A percentile compares a stretch with the other conserved stretches of the same genome.
These are phyloP conservation scores for Acleris holmiana DNA, from an alignment of 2,888 invertebrate species.

Conservation along the genomic window DNA sequence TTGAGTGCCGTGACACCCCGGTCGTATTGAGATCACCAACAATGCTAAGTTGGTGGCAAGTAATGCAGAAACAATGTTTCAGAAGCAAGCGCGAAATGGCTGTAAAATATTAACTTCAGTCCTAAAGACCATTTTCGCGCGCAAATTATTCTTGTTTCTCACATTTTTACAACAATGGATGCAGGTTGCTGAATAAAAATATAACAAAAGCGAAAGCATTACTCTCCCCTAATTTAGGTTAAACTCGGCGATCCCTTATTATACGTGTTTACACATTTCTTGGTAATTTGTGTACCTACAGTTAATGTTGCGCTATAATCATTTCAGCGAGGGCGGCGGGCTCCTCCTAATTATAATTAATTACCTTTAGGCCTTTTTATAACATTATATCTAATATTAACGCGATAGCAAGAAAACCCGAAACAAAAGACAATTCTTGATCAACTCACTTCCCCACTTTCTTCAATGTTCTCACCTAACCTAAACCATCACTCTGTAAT, in stretches of 20 bases:
- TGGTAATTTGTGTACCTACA: slow-evolving; percentile 72
- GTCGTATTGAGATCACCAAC: no score
- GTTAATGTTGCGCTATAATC: slow-evolving; percentile 75
- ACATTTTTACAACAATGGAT: slow-evolving; percentile 23
- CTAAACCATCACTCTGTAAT: no score
- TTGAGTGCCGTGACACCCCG: no score
- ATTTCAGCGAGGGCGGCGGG: slow-evolving; percentile 65
- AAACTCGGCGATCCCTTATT: slow-evolving; percentile 66
- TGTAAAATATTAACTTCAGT: slow-evolving; percentile 26
- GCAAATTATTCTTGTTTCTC: slow-evolving; percentile 17
- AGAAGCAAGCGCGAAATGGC: slow-evolving; percentile 7
- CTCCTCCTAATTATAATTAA: slow-evolving; percentile 75
- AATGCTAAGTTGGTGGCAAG: no score
- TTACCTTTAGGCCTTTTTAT: slow-evolving; percentile 62
- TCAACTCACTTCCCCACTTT: no score
- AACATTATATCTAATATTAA: slow-evolving; percentile 54
- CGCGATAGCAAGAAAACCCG: slow-evolving; percentile 32
- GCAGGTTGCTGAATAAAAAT: slow-evolving; percentile 44
- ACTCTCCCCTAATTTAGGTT: slow-evolving; percentile 60
- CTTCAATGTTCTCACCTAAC: no score
- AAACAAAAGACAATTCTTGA: background rate
- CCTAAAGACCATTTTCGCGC: slow-evolving; percentile 21
- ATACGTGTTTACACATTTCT: slow-evolving; percentile 77
- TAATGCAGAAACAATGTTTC: background rate
- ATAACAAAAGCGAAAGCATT: slow-evolving; percentile 50